phyloP scores from a whole-genome alignment of 2,888 invertebrate genomes.

The Notodonta dromedarius region DNA sequence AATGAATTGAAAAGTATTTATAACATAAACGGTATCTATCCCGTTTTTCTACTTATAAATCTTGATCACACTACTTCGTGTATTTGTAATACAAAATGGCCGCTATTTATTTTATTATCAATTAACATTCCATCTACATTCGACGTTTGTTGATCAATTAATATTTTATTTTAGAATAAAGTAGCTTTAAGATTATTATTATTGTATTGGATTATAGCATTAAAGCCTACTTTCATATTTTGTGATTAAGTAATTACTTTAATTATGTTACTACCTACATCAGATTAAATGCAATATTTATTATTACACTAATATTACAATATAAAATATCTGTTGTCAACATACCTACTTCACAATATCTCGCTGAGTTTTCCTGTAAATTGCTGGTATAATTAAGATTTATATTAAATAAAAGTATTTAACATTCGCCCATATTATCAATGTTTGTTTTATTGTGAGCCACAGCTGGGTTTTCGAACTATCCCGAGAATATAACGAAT shows the following conservation, averaged over 20 bases:
- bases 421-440: constrained; percentile 74
- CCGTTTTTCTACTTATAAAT: constrained; percentile 63
- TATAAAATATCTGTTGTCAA: constrained; percentile 25
- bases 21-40: constrained; percentile 64
- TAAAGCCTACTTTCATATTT: constrained; percentile 18
- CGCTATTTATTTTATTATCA: constrained; percentile 41
- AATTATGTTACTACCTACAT: constrained; percentile 14
- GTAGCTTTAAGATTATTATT: constrained; percentile 65
- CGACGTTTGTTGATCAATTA: constrained; percentile 61
- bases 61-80: constrained; percentile 65
- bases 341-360: constrained; percentile 31
- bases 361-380: constrained; percentile 60
- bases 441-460: constrained; percentile 49
- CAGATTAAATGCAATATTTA: constrained; percentile 9
- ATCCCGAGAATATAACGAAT: no score
- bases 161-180: constrained; percentile 65
- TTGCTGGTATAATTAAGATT: constrained; percentile 68
- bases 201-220: constrained; percentile 57
- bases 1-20: constrained; percentile 45
- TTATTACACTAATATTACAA: constrained; percentile 17
- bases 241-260: constrained; percentile 15
- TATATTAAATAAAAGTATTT: constrained; percentile 76
- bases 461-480: no score
- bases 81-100: constrained; percentile 45
- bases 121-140: constrained; percentile 65